phyloP scores from a whole-genome alignment of 2,113 vertebrate species.

The Lynx canadensis region DNA sequence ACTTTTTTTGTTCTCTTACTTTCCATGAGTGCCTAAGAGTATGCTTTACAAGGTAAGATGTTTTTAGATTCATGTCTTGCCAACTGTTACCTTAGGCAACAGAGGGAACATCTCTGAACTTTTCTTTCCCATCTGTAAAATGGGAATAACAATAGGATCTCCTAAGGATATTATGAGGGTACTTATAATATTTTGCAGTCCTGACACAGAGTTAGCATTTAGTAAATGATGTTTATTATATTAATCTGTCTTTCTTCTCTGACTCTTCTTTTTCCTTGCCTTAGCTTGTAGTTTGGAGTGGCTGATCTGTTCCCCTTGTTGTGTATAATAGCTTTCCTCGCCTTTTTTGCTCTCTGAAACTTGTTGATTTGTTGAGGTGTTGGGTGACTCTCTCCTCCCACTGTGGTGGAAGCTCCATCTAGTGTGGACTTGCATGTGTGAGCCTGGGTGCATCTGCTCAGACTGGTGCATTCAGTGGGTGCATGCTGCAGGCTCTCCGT shows the following conservation, averaged over 20 bases:
- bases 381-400: not conserved
- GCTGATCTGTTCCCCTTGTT: not conserved
- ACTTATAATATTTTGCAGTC: not conserved
- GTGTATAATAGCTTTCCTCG: not conserved
- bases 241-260: not conserved
- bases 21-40: not conserved
- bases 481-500: rapidly evolving
- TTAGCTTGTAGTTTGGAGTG: not conserved
- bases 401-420: rapidly evolving
- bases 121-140: not conserved
- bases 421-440: not conserved
- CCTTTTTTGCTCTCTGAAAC: not conserved
- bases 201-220: not conserved
- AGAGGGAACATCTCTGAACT: not conserved
- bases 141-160: not conserved
- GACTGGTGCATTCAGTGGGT: not conserved
- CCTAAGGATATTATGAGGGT: not conserved
- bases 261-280: not conserved
- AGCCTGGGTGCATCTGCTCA: not conserved
- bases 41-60: not conserved
- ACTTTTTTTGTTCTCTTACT: not conserved
- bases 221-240: not conserved
- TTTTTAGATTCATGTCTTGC: not conserved
- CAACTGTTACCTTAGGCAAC: not conserved
- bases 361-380: not conserved